Evolutionary conservation across 2,797 vertebrate species (phyloP).

Genomic region (Balearica regulorum): DNA sequence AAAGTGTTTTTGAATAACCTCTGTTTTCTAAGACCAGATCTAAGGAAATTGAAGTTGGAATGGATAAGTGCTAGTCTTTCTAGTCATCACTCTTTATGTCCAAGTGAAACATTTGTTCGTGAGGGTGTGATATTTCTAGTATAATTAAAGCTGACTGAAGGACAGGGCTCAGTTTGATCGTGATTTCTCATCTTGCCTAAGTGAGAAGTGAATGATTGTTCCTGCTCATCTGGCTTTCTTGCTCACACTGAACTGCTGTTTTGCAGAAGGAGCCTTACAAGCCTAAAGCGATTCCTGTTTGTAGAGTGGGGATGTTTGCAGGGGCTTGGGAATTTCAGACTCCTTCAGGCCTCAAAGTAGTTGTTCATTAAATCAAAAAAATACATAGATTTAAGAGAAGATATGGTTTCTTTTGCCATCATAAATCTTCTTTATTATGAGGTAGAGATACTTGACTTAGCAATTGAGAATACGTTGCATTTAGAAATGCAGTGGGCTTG

Average conservation of each 20-base stretch:
- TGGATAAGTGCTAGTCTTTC: background rate
- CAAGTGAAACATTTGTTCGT: background rate
- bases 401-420: background rate
- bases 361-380: background rate
- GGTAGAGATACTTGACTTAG: background rate
- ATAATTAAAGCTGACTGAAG: background rate
- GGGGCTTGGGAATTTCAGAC: background rate
- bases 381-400: background rate
- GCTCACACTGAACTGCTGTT: background rate
- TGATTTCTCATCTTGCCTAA: background rate
- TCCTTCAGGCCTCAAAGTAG: background rate
- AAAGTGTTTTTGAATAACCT: background rate
- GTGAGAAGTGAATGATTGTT: background rate
- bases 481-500: background rate
- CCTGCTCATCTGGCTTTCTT: background rate
- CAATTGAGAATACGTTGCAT: background rate
- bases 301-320: background rate
- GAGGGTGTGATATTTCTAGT: background rate
- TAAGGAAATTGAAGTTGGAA: background rate
- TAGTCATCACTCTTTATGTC: background rate
- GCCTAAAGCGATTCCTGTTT: background rate
- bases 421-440: background rate
- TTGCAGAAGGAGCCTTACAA: background rate
- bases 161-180: background rate
- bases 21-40: background rate